Conservation (phyloP, 2,113 vertebrate genomes). For the Corapipo altera region DNA sequence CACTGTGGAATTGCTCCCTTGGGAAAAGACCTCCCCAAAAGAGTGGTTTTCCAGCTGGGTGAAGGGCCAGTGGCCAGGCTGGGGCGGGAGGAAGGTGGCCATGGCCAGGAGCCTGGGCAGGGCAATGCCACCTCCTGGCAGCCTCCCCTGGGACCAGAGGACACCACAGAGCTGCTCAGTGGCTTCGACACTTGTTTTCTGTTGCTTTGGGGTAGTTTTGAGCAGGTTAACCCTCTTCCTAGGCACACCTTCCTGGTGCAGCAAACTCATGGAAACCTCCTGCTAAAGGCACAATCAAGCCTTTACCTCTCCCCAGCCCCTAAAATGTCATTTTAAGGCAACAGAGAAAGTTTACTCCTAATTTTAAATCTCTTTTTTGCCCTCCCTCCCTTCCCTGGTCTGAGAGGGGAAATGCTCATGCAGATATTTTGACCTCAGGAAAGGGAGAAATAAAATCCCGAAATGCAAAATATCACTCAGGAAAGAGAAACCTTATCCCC, state of each 20-base stretch:
- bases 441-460: neutral
- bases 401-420: neutral
- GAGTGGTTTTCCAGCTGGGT: neutral
- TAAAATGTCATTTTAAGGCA: neutral
- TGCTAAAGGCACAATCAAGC: neutral
- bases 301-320: neutral
- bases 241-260: neutral
- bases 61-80: neutral
- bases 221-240: neutral
- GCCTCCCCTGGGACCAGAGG: neutral
- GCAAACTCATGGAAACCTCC: neutral
- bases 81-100: neutral
- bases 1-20: neutral
- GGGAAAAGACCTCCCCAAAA: neutral
- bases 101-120: neutral
- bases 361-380: neutral
- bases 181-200: neutral
- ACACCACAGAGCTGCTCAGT: neutral
- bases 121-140: neutral
- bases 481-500: neutral
- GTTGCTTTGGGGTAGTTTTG: neutral
- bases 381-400: neutral
- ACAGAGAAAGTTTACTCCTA: slow-evolving; percentile 25
- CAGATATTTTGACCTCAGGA: neutral
- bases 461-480: neutral